Evolutionary conservation across 2,797 vertebrate species (phyloP).

Genomic region (Decapterus maruadsi): DNA sequence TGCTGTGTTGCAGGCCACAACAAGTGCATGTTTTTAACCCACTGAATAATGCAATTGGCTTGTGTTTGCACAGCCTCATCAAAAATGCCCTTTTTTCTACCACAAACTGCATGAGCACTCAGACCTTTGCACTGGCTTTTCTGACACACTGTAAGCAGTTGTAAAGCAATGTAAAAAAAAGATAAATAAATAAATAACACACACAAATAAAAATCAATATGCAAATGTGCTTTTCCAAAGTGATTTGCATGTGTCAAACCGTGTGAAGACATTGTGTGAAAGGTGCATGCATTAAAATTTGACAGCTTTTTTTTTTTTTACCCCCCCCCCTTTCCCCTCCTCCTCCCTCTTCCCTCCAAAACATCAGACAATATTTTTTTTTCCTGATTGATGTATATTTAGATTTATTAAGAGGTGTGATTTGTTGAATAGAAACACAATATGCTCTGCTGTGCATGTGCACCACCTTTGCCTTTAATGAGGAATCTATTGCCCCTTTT

Average conservation of each 20-base stretch:
- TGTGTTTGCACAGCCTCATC: constrained; percentile 74
- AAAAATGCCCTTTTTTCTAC: constrained; percentile 77
- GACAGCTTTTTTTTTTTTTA: not conserved
- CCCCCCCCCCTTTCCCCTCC: too few relatives aligned
- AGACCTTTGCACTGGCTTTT: constrained; percentile 43
- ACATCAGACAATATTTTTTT: not conserved
- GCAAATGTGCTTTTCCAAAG: constrained; percentile 66
- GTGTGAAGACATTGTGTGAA: constrained; percentile 41
- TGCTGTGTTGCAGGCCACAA: constrained; percentile 24
- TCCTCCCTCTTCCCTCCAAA: not conserved
- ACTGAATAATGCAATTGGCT: constrained; percentile 73
- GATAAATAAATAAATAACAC: not conserved
- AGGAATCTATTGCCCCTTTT: constrained; percentile 37
- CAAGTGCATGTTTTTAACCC: constrained; percentile 58
- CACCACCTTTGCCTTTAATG: constrained; percentile 38
- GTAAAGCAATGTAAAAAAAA: constrained; percentile 49
- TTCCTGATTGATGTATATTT: constrained; percentile 1
- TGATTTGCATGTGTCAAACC: constrained; percentile 80
- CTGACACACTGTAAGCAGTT: constrained; percentile 53
- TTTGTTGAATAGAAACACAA: constrained; percentile 37
- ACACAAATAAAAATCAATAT: constrained; percentile 71
- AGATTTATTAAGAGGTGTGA: constrained; percentile 18
- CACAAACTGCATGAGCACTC: constrained; percentile 55
- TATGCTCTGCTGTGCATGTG: constrained; percentile 48
- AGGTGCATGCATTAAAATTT: constrained; percentile 43